Conservation (phyloP, 2,888 invertebrate species). For the Ornithoptera priamus region DNA sequence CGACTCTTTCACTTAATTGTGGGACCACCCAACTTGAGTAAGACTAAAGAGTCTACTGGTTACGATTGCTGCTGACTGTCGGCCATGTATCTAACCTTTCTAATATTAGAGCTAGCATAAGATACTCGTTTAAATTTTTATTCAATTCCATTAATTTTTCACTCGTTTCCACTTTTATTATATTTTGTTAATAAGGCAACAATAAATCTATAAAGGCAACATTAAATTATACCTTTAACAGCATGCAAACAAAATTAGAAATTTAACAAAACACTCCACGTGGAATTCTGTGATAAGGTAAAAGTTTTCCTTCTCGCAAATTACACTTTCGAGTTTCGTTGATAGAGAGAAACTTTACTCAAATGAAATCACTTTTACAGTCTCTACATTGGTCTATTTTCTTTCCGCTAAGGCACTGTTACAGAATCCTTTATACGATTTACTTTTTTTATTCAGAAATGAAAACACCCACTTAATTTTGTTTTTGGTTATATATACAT, state of each 20-base stretch:
- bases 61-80: too few species aligned
- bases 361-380: constrained; percentile 72
- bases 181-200: too few species aligned
- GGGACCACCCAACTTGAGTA: too few species aligned
- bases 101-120: too few species aligned
- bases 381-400: constrained; percentile 60
- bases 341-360: constrained; percentile 74
- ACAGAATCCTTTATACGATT: constrained; percentile 40
- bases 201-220: constrained; percentile 3
- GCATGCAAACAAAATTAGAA: constrained; percentile 62
- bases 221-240: constrained; percentile 38
- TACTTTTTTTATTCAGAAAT: not conserved
- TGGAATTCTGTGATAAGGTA: constrained; percentile 75
- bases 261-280: constrained; percentile 74
- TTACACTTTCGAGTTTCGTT: constrained; percentile 72
- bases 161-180: too few species aligned
- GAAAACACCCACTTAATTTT: too few species aligned
- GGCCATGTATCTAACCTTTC: too few species aligned
- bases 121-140: too few species aligned
- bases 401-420: constrained; percentile 55
- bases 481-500: too few species aligned
- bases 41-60: too few species aligned
- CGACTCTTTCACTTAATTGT: too few species aligned
- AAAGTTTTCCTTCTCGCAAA: constrained; percentile 74
- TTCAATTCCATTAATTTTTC: too few species aligned